Evolutionary conservation across 1,140 invertebrate genomes (phyloP), one percentile per base, ranked within the genome.

Genomic region (Apocrypta bakeri): DNA sequence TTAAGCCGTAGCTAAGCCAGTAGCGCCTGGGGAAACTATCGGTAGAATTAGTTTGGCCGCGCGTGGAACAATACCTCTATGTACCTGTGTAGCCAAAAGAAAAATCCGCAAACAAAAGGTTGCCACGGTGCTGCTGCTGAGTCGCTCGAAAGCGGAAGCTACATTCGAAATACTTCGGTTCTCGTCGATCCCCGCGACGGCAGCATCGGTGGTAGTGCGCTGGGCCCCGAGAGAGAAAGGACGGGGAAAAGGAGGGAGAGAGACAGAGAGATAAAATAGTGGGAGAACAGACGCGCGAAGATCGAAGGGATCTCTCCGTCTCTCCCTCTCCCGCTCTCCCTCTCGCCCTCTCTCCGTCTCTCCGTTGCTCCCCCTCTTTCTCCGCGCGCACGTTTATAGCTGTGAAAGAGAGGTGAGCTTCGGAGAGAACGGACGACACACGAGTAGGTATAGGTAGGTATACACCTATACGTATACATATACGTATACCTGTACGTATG

Each of bases 121-220:
- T 9, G 29, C 14, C 3, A 24, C 29, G 29, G 69, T 12, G 69
- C 6, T 29, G 69, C 66, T 25, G 66, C 9, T 14, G 9, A 25
- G 66, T 14, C 33, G 71, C n/a, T 12, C 37, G n/a, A 12, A 21
- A 69, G 27, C 14, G 17, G 66, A 79, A 79, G 69, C 73, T 63
- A 75, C n/a, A 63, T 63, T 75, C 29, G 61, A 78, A 69, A 69
- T 42, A 68, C 33, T 37, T 78, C 25, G n/a, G 12, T 14, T 17
- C 64, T 79, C 25, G 24, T 14, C 48, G 48, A 56, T 56, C 27
- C 24, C 11, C 75, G 75, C 33, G 75, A 61, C 27, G n/a, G 6
- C 24, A 6, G 63, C 24, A 24, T n/a, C 6, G 63, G 63, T 17
- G 25, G 27, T 56, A 17, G 3, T 6, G 27, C 24, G 7, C 27